These are phyloP conservation scores for Octopus bimaculoides DNA, from an alignment of 1,140 invertebrate genomes.

Conservation along the genomic window DNA sequence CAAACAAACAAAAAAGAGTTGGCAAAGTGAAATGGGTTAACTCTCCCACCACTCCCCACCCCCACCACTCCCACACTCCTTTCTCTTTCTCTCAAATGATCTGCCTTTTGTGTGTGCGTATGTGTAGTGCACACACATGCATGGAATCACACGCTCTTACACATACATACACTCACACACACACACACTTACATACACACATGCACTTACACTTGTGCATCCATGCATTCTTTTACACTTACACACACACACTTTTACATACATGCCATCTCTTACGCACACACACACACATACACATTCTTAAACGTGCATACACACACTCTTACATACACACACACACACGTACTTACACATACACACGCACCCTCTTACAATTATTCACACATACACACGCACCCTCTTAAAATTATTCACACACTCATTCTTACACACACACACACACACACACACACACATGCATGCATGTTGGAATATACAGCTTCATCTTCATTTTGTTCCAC, in stretches of 20 bases:
- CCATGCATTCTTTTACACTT: neutral
- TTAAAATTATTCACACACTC: neutral
- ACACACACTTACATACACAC: neutral
- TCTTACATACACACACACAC: neutral
- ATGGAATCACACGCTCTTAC: neutral
- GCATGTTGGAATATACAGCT: neutral
- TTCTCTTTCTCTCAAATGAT: too few species aligned
- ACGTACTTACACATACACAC: neutral
- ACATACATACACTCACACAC: neutral
- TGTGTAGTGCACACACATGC: neutral
- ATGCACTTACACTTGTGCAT: neutral
- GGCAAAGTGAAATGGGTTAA: too few species aligned
- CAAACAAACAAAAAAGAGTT: too few species aligned
- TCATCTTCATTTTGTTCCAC: too few species aligned
- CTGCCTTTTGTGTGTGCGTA: neutral
- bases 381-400: neutral
- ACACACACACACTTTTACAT: neutral
- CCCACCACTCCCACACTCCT: too few species aligned
- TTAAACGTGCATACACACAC: neutral
- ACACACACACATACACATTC: neutral
- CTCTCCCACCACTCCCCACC: too few species aligned
- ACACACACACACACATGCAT: neutral
- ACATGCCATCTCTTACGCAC: neutral
- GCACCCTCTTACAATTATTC: neutral
- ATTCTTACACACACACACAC: neutral